phyloP scores from a whole-genome alignment of 2,797 vertebrate genomes.

The Peromyscus eremicus region DNA sequence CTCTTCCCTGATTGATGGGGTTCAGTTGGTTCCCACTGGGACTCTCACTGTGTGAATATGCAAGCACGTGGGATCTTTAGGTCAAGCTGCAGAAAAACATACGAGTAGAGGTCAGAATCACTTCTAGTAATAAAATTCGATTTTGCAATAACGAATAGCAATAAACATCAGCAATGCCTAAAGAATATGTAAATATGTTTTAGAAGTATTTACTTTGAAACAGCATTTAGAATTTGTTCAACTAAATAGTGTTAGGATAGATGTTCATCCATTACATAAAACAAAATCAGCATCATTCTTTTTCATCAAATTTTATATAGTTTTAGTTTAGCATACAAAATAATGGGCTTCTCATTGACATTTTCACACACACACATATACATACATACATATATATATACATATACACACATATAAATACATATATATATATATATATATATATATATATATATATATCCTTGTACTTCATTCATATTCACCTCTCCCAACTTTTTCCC shows the following conservation, averaged over 20 bases:
- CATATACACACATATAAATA: no score
- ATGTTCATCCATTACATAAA: background rate
- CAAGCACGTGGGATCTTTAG: background rate
- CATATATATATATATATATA: no score
- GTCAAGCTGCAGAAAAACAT: background rate
- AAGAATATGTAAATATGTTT: slow-evolving; percentile 15
- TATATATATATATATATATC: background rate
- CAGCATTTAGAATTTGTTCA: slow-evolving; percentile 38
- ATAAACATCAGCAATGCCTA: background rate
- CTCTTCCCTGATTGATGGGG: background rate
- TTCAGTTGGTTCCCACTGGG: background rate
- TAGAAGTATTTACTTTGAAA: background rate
- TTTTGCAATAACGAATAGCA: slow-evolving; percentile 18
- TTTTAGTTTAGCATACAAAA: background rate
- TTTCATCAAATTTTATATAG: background rate
- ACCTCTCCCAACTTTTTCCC: background rate
- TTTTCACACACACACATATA: background rate
- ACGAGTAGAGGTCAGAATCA: background rate
- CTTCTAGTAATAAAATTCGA: background rate
- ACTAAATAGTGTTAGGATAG: background rate
- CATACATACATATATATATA: background rate
- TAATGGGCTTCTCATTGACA: background rate
- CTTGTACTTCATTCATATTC: background rate
- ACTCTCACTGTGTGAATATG: background rate
- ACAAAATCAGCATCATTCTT: background rate